phyloP scores from a whole-genome alignment of 2,113 vertebrate genomes.

The Mugil cephalus region DNA sequence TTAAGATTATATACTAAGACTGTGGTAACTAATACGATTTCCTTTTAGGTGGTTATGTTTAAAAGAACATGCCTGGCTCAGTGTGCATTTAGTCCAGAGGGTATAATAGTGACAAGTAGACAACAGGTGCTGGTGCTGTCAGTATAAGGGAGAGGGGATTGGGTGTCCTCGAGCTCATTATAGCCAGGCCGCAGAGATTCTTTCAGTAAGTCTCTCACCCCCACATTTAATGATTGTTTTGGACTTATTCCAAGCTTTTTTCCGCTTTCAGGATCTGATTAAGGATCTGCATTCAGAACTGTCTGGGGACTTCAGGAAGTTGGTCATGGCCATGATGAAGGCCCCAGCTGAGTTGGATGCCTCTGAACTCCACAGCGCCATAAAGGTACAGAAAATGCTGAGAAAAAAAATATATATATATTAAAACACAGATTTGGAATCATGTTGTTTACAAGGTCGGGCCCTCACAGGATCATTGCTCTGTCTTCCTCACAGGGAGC shows the following conservation, averaged over 20 bases:
- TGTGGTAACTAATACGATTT: neutral
- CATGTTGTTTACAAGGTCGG: neutral
- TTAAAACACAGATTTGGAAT: neutral
- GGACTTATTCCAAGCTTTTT: conserved; percentile 47
- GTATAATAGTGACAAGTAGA: conserved; percentile 25
- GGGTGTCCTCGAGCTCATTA: conserved; percentile 50
- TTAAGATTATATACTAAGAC: neutral
- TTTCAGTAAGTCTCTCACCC: neutral
- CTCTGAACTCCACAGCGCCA: conserved; percentile 90
- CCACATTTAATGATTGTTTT: conserved; percentile 19
- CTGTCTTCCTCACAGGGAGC: conserved; percentile 85
- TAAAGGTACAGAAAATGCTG: conserved; percentile 87
- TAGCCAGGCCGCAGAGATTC: conserved; percentile 8
- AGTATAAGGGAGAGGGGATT: conserved; percentile 38
- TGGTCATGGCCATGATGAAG: conserved; percentile 94
- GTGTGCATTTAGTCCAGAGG: conserved; percentile 3
- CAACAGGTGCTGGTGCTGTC: conserved; percentile 53
- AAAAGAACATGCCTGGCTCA: neutral
- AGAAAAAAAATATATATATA: neutral
- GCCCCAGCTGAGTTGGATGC: conserved; percentile 88
- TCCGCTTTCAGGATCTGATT: conserved; percentile 90
- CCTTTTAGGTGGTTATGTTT: neutral
- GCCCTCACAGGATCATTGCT: conserved; percentile 15
- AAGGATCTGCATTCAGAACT: conserved; percentile 98
- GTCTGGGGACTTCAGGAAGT: conserved; percentile 95